phyloP scores from a whole-genome alignment of 2,113 vertebrate species.

The Hassar affinis region DNA sequence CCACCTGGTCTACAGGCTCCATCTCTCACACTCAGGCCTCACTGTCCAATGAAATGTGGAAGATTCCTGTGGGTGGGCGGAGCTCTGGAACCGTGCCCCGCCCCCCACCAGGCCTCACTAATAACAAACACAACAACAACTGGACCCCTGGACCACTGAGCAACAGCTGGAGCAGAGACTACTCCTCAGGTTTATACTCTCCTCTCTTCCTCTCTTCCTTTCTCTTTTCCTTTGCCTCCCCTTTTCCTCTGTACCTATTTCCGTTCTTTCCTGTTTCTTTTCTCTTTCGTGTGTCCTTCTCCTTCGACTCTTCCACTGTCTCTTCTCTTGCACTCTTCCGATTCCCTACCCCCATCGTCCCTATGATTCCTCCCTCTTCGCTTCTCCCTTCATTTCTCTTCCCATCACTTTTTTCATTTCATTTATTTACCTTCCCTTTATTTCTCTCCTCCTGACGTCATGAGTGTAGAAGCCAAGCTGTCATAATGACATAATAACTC shows the following conservation, averaged over 20 bases:
- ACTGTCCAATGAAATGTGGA: constrained; percentile 95
- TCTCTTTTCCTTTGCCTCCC: not conserved
- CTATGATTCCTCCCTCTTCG: not conserved
- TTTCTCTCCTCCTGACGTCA: not conserved
- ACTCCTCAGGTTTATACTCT: constrained; percentile 82
- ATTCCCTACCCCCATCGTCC: not conserved
- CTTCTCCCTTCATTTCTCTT: not conserved
- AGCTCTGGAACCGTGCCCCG: constrained; percentile 85
- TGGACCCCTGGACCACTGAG: constrained; percentile 90
- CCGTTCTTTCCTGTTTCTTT: not conserved
- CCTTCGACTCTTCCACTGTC: not conserved
- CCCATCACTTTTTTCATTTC: not conserved
- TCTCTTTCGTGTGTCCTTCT: not conserved
- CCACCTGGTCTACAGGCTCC: constrained; percentile 92
- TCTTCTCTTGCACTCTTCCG: not conserved
- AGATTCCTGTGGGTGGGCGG: constrained; percentile 84
- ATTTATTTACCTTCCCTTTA: not conserved
- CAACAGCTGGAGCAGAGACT: constrained; percentile 88
- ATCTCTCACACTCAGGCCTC: constrained; percentile 91
- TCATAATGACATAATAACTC: too few species aligned
- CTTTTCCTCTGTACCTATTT: not conserved
- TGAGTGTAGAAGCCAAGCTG: too few species aligned
- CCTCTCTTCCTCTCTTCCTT: not conserved
- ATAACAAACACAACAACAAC: constrained; percentile 90
- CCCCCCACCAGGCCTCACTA: constrained; percentile 91